These are phyloP conservation scores for Tragelaphus imberbis DNA, from an alignment of 2,113 vertebrate genomes.

Conservation along the genomic window DNA sequence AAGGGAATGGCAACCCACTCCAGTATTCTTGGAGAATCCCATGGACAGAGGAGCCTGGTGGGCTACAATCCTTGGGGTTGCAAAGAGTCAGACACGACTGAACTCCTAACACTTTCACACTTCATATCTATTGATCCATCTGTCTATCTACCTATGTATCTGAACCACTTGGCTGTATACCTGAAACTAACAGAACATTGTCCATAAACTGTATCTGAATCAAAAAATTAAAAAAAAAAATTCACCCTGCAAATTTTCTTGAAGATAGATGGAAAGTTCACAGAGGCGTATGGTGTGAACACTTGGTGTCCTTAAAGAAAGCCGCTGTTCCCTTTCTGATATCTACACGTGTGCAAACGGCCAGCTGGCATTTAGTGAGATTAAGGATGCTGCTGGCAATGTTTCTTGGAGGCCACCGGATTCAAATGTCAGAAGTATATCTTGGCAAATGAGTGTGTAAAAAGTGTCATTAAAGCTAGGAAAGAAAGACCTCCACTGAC, in stretches of 20 bases:
- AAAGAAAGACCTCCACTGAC: constrained; percentile 14
- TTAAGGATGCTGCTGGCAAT: background rate
- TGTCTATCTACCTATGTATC: background rate
- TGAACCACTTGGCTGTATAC: background rate
- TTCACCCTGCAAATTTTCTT: background rate
- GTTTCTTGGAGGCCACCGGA: background rate
- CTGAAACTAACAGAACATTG: background rate
- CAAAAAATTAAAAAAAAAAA: background rate
- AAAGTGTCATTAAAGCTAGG: constrained; percentile 22
- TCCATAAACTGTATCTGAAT: background rate
- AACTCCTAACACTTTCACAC: background rate
- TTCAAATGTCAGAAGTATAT: constrained; percentile 17
- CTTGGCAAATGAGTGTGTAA: constrained; percentile 18
- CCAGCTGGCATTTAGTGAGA: background rate
- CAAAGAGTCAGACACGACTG: accelerated
- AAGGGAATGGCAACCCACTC: background rate
- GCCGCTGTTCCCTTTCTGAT: background rate
- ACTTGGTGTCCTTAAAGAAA: background rate
- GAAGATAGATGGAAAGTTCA: background rate
- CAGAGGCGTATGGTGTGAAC: background rate
- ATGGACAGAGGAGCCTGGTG: background rate
- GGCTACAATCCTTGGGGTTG: background rate
- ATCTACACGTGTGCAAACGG: background rate
- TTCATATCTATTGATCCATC: background rate
- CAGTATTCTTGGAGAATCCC: background rate